Evolutionary conservation across 2,113 vertebrate genomes (phyloP), one percentile per base, ranked within the genome.

Genomic region (Campylorhamphus procurvoides): DNA sequence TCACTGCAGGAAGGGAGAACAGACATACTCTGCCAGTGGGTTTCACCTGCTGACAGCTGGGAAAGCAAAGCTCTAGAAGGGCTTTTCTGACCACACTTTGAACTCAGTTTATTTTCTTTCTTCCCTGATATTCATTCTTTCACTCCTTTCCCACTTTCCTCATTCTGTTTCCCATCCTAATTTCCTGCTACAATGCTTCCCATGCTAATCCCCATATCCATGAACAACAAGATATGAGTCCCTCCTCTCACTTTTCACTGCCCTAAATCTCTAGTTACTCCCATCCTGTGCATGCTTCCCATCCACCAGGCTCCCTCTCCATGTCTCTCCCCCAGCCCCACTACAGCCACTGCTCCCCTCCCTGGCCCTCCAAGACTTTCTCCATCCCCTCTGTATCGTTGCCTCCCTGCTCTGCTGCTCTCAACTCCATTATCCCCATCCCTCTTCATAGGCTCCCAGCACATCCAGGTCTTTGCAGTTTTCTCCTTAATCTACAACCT

Each of bases 321-420:
- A 10, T 5, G 16, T 79, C 29, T 27, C 22, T 28, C 27, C 29
- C 33, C 31, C 73, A 80, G 50, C 39, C 16, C 68, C 46, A 27
- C 35, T 69, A 37, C 29, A 77, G 58, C 23, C 47, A 27, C 11
- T 56, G 31, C 46, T 76, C 28, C 33, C 14, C 8, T 18, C 46
- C 39, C 40, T 23, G n/a, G 17, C 24, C 33, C 46, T 39, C 42
- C 80, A 58, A 33, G 44, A 50, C n/a, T 8, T 49, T 35, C 47
- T 35, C 44, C 60, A 82, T 23, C 66, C 35, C 59, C 50, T 49
- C 25, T 0, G 1, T 49, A 49, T 10, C 0, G 0, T 7, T 46
- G 33, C 12, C n/a, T 79, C 56, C 47, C 62, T 60, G 46, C 73
- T 40, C 25, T 71, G 50, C 56, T 69, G 37, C 37, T 80, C 62